Evolutionary conservation across 2,797 vertebrate genomes (phyloP).

Genomic region (Acomys russatus): DNA sequence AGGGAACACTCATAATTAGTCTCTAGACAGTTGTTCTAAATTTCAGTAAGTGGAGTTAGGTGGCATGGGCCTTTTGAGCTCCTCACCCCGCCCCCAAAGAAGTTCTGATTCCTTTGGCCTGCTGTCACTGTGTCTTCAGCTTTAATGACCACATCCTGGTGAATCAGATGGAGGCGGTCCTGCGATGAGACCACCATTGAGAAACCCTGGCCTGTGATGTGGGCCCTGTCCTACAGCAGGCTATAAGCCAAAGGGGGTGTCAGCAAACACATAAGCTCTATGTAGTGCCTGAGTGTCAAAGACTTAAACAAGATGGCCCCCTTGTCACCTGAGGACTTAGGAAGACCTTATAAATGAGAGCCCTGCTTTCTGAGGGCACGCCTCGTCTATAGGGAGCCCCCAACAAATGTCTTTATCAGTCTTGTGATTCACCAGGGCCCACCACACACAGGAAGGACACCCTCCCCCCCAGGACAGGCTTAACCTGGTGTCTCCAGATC

Average conservation of each 20-base stretch:
- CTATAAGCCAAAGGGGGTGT: neutral
- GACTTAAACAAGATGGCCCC: neutral
- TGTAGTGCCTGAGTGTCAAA: neutral
- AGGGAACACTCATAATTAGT: neutral
- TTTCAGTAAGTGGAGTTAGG: neutral
- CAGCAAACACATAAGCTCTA: neutral
- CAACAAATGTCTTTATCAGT: neutral
- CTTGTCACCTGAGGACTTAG: neutral
- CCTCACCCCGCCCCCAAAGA: neutral
- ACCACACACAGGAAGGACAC: neutral
- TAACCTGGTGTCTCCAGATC: slow-evolving; percentile 53
- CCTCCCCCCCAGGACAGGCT: neutral
- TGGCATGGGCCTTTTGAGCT: neutral
- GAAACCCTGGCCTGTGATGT: neutral
- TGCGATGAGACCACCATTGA: neutral
- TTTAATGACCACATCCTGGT: neutral
- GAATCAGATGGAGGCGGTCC: neutral
- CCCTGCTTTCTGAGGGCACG: neutral
- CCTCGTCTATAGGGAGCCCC: neutral
- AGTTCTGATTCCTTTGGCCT: slow-evolving; percentile 35
- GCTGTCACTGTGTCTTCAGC: neutral
- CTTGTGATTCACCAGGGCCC: neutral
- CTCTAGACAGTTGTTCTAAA: neutral
- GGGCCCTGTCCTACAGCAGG: neutral
- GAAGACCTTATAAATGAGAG: neutral